Evolutionary conservation across 2,797 vertebrate species (phyloP).

Genomic region (Pampus argenteus): DNA sequence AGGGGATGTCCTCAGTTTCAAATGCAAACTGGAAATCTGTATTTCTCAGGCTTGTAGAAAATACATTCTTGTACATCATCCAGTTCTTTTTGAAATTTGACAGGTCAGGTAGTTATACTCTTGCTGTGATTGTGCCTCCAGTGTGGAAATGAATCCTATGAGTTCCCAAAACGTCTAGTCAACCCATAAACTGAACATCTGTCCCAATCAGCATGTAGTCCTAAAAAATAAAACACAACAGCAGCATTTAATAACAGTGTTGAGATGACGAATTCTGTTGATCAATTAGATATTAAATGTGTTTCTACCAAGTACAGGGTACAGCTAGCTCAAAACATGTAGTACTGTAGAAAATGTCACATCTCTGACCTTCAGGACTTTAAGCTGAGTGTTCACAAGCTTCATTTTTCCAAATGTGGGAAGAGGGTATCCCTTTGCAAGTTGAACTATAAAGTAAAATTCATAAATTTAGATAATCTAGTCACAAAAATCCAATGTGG

Average conservation of each 20-base stretch:
- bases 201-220: conserved; percentile 83
- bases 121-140: neutral
- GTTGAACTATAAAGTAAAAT: conserved; percentile 53
- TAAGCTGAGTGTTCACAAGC: conserved; percentile 79
- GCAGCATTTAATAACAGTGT: conserved; percentile 1
- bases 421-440: conserved; percentile 82
- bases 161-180: conserved; percentile 27
- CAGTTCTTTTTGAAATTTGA: neutral
- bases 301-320: neutral
- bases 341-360: neutral
- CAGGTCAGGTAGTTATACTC: neutral
- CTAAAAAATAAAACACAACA: conserved; percentile 53
- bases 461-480: neutral
- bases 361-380: conserved; percentile 78
- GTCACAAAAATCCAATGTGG: neutral
- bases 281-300: neutral
- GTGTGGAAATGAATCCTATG: neutral
- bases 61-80: neutral
- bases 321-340: neutral
- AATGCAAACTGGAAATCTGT: neutral
- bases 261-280: neutral
- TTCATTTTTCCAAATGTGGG: conserved; percentile 81
- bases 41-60: neutral
- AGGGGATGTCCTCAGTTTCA: neutral
- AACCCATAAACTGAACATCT: conserved; percentile 77